Conservation (phyloP, 2,113 vertebrate species). For the Addax nasomaculatus region DNA sequence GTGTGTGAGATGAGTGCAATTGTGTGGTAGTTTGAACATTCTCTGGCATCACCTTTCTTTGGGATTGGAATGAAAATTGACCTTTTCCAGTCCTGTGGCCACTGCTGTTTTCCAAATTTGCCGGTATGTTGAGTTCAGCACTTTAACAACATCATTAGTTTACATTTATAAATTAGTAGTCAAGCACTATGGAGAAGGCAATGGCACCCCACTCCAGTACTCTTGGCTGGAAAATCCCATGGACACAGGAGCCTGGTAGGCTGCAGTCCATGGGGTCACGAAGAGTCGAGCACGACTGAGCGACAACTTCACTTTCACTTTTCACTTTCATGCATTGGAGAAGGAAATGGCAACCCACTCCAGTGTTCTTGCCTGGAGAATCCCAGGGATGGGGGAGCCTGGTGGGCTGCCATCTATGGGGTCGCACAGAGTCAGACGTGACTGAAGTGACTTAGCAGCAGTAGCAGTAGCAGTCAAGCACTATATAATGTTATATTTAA, state of each 20-base stretch:
- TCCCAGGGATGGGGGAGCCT: too few relatives aligned
- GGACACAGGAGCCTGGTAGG: too few relatives aligned
- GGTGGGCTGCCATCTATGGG: too few relatives aligned
- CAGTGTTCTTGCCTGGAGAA: too few relatives aligned
- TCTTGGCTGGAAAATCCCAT: too few relatives aligned
- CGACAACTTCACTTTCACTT: too few relatives aligned
- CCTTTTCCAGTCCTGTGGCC: background rate
- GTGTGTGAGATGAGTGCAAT: background rate
- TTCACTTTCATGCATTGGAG: too few relatives aligned
- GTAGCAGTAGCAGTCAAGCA: background rate
- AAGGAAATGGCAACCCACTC: too few relatives aligned
- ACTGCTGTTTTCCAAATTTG: background rate
- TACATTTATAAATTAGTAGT: background rate
- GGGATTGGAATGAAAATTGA: background rate
- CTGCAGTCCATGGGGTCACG: too few relatives aligned
- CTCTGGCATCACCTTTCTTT: background rate
- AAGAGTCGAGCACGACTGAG: accelerated
- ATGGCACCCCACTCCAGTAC: too few relatives aligned
- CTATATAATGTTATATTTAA: background rate
- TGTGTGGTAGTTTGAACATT: background rate
- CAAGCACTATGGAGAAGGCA: background rate
- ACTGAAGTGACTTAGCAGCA: too few relatives aligned
- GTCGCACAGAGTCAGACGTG: too few relatives aligned
- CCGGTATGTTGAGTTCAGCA: background rate
- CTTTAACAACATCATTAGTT: background rate